phyloP scores from a whole-genome alignment of 2,888 invertebrate species.

The Agrotis ipsilon region DNA sequence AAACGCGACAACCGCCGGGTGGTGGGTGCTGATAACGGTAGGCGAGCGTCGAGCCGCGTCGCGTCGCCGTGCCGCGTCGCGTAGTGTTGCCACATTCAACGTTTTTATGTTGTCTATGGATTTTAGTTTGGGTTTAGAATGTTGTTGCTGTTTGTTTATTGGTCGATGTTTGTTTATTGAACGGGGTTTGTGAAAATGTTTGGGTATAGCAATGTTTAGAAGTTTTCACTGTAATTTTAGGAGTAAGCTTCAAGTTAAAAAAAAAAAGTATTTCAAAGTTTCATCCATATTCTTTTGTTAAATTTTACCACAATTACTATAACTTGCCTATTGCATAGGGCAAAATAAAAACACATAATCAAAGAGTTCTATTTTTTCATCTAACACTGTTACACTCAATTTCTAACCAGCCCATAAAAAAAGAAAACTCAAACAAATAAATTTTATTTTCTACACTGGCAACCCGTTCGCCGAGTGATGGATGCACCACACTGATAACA shows the following conservation, averaged over 20 bases:
- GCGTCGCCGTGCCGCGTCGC: conserved; percentile 56
- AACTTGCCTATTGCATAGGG: background rate
- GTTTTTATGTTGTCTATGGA: conserved; percentile 61
- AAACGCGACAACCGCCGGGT: conserved; percentile 76
- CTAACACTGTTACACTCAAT: too few relatives aligned
- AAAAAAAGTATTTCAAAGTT: too few relatives aligned
- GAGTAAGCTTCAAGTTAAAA: too few relatives aligned
- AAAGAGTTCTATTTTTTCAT: too few relatives aligned
- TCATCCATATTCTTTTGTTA: too few relatives aligned
- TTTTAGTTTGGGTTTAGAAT: conserved; percentile 60
- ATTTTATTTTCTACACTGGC: conserved; percentile 55
- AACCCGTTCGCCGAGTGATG: conserved; percentile 69
- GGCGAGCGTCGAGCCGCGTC: conserved; percentile 60
- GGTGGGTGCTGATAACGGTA: conserved; percentile 73
- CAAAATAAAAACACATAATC: background rate
- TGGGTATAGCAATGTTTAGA: conserved; percentile 10
- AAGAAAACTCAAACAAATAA: conserved; percentile 32
- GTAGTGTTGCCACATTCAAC: conserved; percentile 54
- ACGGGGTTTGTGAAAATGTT: conserved; percentile 30
- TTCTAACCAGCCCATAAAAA: conserved; percentile 17
- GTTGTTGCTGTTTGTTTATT: conserved; percentile 51
- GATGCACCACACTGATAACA: conserved; percentile 70
- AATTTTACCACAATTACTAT: background rate
- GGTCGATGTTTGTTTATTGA: conserved; percentile 43
- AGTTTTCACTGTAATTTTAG: background rate